Evolutionary conservation across 1,140 invertebrate genomes (phyloP).

Genomic region (Episyrphus balteatus): DNA sequence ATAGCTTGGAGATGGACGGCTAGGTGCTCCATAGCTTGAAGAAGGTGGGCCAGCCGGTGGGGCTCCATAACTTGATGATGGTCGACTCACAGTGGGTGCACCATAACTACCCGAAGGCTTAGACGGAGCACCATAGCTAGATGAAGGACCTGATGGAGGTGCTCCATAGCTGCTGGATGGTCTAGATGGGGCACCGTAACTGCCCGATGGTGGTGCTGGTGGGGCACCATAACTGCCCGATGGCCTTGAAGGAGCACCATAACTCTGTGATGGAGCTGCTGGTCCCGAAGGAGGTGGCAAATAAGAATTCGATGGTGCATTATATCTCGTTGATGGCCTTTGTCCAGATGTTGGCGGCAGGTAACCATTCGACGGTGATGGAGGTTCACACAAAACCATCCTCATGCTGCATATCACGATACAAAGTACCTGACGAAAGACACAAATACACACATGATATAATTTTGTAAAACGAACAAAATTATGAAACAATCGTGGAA

Average conservation of each 20-base stretch:
- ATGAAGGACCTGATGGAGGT: constrained; percentile 36
- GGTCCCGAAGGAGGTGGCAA: constrained; percentile 33
- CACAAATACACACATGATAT: too few relatives aligned
- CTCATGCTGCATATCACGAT: too few relatives aligned
- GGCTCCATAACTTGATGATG: constrained; percentile 39
- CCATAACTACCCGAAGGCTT: constrained; percentile 13
- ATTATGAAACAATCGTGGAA: too few relatives aligned
- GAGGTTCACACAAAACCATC: not conserved
- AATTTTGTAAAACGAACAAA: too few relatives aligned
- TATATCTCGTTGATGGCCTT: constrained; percentile 14
- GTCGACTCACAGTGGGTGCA: constrained; percentile 27
- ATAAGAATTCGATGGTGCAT: constrained; percentile 25
- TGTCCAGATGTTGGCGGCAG: constrained; percentile 1
- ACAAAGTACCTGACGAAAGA: too few relatives aligned
- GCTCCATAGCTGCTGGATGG: constrained; percentile 24
- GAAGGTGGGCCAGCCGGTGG: constrained; percentile 13
- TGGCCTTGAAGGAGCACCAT: constrained; percentile 17
- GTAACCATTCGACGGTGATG: not conserved
- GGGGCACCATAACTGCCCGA: constrained; percentile 38
- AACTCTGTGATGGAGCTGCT: constrained; percentile 17
- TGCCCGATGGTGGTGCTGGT: constrained; percentile 20
- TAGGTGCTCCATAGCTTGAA: constrained; percentile 26
- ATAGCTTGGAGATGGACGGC: constrained; percentile 39
- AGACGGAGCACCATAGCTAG: constrained; percentile 38
- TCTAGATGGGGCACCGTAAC: constrained; percentile 7